Conservation (phyloP, 2,113 vertebrate species). For the Leucoraja erinaceus region DNA sequence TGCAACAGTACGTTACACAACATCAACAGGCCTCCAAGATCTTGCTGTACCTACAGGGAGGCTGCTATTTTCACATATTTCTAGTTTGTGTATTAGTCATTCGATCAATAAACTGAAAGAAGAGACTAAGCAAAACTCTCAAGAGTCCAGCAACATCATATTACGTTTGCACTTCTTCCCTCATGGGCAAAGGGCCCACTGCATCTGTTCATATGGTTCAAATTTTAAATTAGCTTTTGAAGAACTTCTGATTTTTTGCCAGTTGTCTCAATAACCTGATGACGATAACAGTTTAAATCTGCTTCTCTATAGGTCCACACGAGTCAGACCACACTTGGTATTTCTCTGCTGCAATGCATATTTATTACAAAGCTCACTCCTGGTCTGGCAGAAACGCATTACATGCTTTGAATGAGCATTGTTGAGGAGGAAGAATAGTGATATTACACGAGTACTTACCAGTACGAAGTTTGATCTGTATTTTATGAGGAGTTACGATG, state of each 20-base stretch:
- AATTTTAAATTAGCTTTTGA: constrained; percentile 10
- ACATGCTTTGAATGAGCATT: background rate
- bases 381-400: background rate
- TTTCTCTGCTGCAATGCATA: background rate
- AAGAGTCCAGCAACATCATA: background rate
- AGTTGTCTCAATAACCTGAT: constrained; percentile 12
- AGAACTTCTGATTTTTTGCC: background rate
- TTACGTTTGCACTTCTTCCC: background rate
- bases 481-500: too few species aligned
- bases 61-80: background rate
- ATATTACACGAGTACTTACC: too few species aligned
- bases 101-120: constrained; percentile 25
- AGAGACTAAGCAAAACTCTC: background rate
- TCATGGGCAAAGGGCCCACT: background rate
- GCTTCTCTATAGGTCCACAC: background rate
- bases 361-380: constrained; percentile 16
- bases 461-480: too few species aligned
- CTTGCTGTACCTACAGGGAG: background rate
- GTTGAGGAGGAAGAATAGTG: background rate
- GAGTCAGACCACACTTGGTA: background rate
- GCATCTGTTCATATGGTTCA: constrained; percentile 6
- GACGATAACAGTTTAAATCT: background rate
- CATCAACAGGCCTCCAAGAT: background rate
- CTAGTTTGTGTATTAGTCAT: background rate
- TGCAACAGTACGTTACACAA: background rate